Base-by-base conservation (phyloP, 2,888 invertebrate species). In the Habrosyne pyritoides region DNA sequence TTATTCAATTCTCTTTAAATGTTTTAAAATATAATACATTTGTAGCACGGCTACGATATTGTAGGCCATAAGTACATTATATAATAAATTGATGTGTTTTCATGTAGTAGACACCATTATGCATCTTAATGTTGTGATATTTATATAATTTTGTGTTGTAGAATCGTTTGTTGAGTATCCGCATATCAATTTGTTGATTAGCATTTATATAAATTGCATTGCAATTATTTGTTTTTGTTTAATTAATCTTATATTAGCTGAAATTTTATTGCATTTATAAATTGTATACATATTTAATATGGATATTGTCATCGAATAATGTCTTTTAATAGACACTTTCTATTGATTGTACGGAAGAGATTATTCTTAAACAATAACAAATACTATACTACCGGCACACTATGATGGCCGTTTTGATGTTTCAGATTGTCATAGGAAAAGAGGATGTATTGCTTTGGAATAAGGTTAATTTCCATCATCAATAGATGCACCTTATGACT, bases 231-330 rank as follows among this genome's bases (percentile, higher is more conserved):
- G 54, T 53, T 57, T 70, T 67, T 64, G 28, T 28, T 54, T 66
- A 64, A 59, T 66, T 68, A 64, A 60, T 66, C 62, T 62, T 63
- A 57, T 64, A 75, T 69, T 74, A 69, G 64, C 69, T 69, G 61
- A 65, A 68, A 73, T 75, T 81, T 72, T 77, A 78, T 84, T 85
- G 85, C 86, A 84, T 85, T 85, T 86, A 84, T 70, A 64, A 60
- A 54, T 56, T 63, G 57, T 67, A 54, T 54, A 36, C n/a, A n/a
- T n/a, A n/a, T n/a, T n/a, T 48, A 52, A 56, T 10, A 48, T 52
- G 26, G 8, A 26, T 8, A 24, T 26, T n/a, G 14, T 24, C 48
- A 48, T 48, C 26, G 48, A 48, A 48, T 47, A 4, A 7, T 6
- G 22, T 47, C 28, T 8, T 28, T n/a, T 28, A 28, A 7, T 28